Evolutionary conservation across 2,113 vertebrate genomes (phyloP).

Genomic region (Agelaius phoeniceus): DNA sequence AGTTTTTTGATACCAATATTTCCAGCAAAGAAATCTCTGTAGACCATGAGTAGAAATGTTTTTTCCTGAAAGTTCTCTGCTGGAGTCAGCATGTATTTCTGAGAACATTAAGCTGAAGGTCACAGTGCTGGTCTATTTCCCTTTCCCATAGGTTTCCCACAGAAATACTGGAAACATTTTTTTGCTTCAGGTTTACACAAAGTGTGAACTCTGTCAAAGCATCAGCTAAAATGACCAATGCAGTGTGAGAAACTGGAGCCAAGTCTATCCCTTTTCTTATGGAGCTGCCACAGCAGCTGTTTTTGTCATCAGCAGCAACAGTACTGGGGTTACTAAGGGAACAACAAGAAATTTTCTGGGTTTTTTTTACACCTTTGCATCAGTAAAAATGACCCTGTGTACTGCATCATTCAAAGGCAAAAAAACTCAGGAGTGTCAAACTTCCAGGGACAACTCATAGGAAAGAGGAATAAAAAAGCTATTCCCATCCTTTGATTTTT

Average conservation of each 20-base stretch:
- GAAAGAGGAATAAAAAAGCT: background rate
- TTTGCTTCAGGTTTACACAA: background rate
- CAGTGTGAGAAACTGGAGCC: background rate
- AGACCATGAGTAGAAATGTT: background rate
- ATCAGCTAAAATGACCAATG: background rate
- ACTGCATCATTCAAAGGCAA: background rate
- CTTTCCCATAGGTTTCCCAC: background rate
- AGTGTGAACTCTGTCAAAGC: background rate
- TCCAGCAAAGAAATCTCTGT: background rate
- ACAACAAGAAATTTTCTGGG: background rate
- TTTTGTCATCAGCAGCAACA: background rate
- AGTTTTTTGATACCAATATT: background rate
- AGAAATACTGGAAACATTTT: background rate
- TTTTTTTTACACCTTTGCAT: background rate
- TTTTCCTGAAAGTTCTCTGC: background rate
- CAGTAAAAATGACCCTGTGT: background rate
- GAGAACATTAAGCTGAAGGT: background rate
- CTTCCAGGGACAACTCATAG: background rate
- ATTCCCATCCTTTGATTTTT: background rate
- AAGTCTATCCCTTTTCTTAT: background rate
- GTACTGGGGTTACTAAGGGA: background rate
- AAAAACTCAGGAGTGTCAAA: background rate
- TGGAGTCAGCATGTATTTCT: background rate
- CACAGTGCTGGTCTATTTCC: background rate
- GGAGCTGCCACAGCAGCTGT: background rate